These are phyloP conservation scores for Pseudococcus longispinus DNA, from an alignment of 2,888 invertebrate genomes.

Conservation along the genomic window DNA sequence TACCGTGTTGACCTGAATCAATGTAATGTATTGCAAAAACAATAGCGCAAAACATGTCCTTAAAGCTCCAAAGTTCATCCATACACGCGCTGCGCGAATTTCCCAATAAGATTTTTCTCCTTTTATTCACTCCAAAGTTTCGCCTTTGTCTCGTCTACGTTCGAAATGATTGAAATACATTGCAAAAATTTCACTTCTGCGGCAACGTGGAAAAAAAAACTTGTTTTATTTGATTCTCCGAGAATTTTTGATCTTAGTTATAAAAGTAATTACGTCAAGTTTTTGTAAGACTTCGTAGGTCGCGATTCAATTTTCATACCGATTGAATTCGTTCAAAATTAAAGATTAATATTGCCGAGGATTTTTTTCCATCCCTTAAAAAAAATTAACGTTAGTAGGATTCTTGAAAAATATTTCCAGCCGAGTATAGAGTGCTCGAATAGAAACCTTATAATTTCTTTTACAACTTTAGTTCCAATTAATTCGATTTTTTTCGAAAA, in stretches of 20 bases:
- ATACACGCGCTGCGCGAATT: not conserved
- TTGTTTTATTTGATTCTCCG: not conserved
- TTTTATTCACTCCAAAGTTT: not conserved
- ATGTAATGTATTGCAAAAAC: not conserved
- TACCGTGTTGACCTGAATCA: conserved; percentile 19
- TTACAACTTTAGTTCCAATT: no score
- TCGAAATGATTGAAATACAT: not conserved
- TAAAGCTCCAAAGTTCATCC: not conserved
- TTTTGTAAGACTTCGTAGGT: not conserved
- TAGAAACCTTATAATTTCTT: not conserved
- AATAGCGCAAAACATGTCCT: not conserved
- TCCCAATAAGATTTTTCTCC: not conserved
- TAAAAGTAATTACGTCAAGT: not conserved
- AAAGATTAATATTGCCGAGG: not conserved
- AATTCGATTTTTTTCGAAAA: not conserved
- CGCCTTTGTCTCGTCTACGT: not conserved
- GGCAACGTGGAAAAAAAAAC: not conserved
- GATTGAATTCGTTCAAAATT: not conserved
- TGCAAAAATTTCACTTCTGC: not conserved
- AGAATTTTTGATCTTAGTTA: not conserved
- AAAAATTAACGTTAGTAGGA: not conserved
- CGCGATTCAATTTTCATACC: not conserved
- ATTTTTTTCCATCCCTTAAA: not conserved
- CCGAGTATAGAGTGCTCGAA: not conserved
- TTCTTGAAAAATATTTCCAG: not conserved